Base-by-base conservation (phyloP, 2,113 vertebrate genomes). In the Cinclus mexicanus region DNA sequence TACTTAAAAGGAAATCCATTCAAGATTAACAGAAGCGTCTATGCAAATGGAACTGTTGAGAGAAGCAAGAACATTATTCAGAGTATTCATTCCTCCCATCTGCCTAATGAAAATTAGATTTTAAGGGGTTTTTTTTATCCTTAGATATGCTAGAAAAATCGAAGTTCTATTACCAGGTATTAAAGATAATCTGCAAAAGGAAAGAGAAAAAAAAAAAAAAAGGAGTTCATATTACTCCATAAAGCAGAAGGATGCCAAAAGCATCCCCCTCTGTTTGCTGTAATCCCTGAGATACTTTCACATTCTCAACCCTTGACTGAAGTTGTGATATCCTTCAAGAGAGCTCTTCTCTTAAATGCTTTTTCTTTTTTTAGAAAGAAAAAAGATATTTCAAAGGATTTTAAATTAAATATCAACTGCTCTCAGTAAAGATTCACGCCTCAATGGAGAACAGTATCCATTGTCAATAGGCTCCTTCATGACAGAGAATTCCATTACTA, bases 1-100 rank as follows among this genome's bases (percentile, higher is more conserved):
- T 96, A 97, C 93, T 94, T 97, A 98, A 94, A 97, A 97, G 53
- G 93, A 97, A 97, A 97, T 96, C 96, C 90, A 21, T 97, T 97
- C 94, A 86, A 86, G 64, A 96, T 97, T 93, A 97, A 95, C 77
- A 88, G 71, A 95, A 96, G 78, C 70, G 94, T 95, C 96, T 97
- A 97, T 65, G 93, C 81, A 97, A 96, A 94, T 91, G 68, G 76
- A 97, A 95, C 92, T 94, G 22, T 70, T 95, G 68, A 91, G 7
- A 86, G 33, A 90, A 90, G 42, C 19, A 21, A 67, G 50, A 87
- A 83, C 33, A 72, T 82, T 93, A 77, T 88, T 95, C 71, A 95
- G 39, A 77, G 33, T 50, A 80, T 69, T 91, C 55, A 57, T 65
- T 94, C 63, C 42, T 96, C 46, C 68, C 35, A 90, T 75, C 42